Base-by-base conservation (phyloP, 2,888 invertebrate species). In the Athetis lepigone region DNA sequence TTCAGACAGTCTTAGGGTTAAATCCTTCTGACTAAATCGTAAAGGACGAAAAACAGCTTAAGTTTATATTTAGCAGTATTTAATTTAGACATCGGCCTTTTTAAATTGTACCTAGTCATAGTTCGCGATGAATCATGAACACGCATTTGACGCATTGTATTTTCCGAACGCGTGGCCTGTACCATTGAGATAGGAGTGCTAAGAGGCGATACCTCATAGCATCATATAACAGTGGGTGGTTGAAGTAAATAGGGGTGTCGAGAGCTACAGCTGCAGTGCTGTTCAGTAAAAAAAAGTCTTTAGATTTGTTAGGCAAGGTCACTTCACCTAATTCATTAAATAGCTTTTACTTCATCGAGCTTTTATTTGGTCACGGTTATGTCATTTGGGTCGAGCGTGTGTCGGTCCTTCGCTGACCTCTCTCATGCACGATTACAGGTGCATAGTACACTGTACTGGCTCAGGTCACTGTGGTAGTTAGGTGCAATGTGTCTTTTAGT, bases 341-440 rank as follows among this genome's bases (percentile, higher is more conserved):
- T n/a, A n/a, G n/a, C n/a, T n/a, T n/a, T n/a, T n/a, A n/a, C n/a
- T n/a, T n/a, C n/a, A n/a, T n/a, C n/a, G n/a, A n/a, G n/a, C n/a
- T n/a, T n/a, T n/a, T n/a, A n/a, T n/a, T 60, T 67, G 56, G 71
- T 71, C 69, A 78, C 64, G 67, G 72, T 77, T 83, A 72, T 77
- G 76, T 77, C 75, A 81, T 84, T 63, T 75, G 62, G 82, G 85
- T 80, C 80, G 62, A 56, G 72, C 79, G 67, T 71, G 68, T 68
- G 73, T 63, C 69, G 42, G 55, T 75, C 59, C 75, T 63, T 46
- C 73, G 11, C 11, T 55, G 77, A 77, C 77, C 77, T 77, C 59
- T 77, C 70, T 43, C 70, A 77, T 79, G 66, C 78, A 77, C 75
- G 69, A 71, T 71, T 61, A 63, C 67, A 66, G 66, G 69, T 73